phyloP scores from a whole-genome alignment of 2,113 vertebrate genomes.

The Lucifuga dentata region DNA sequence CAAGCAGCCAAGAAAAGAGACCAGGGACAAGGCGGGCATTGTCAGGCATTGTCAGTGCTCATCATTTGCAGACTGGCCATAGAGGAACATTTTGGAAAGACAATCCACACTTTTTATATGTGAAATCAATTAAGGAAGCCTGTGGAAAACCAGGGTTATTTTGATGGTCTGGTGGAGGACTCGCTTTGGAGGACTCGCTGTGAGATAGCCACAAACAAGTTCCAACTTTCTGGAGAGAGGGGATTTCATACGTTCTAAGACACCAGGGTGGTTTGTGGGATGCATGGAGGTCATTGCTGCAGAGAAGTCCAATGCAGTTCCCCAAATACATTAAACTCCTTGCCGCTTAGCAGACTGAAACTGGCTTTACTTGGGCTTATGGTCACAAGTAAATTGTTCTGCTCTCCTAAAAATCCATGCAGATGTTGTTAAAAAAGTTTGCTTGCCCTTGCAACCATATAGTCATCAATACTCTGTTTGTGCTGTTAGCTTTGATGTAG shows the following conservation, averaged over 20 bases:
- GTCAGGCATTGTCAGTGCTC: conserved; percentile 52
- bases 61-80: conserved; percentile 52
- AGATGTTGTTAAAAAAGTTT: background rate
- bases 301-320: background rate
- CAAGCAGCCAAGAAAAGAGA: conserved; percentile 68
- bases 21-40: conserved; percentile 66
- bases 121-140: conserved; percentile 78
- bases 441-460: background rate
- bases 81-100: conserved; percentile 45
- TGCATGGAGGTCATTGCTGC: conserved; percentile 32
- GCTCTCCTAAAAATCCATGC: background rate
- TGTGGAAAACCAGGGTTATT: conserved; percentile 39
- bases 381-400: too few relatives aligned
- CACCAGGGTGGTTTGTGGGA: conserved; percentile 30
- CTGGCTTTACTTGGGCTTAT: too few relatives aligned
- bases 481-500: too few relatives aligned
- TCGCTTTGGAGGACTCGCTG: conserved; percentile 12
- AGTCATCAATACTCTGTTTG: background rate
- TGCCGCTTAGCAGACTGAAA: background rate
- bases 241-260: conserved; percentile 62
- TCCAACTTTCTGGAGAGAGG: conserved; percentile 11
- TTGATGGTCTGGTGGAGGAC: conserved; percentile 7
- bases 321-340: background rate
- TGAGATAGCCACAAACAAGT: background rate
- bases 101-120: conserved; percentile 58